Percentiles rank a stretch among this genome's conserved stretches.
Evolutionary conservation across 2,888 invertebrate genomes (phyloP).

Genomic region (Eilema sororculum): DNA sequence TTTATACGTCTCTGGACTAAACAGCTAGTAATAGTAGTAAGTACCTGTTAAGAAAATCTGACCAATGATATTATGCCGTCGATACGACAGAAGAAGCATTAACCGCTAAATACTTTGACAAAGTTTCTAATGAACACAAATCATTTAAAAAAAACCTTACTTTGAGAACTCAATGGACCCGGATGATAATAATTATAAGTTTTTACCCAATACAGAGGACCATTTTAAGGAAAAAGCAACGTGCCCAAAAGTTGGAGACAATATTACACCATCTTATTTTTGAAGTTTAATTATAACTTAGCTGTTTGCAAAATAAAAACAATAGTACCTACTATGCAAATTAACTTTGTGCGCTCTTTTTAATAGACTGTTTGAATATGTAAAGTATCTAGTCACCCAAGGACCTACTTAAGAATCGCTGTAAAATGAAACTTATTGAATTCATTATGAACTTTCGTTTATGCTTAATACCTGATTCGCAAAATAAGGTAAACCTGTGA

Average conservation of each 20-base stretch:
- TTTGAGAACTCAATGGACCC: neutral
- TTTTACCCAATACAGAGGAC: neutral
- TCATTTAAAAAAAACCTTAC: neutral
- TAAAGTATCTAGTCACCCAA: neutral
- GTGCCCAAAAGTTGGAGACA: neutral
- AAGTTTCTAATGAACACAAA: neutral
- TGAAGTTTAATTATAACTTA: conserved; percentile 1
- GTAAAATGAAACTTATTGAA: neutral
- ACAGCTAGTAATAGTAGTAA: neutral
- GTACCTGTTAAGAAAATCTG: no score
- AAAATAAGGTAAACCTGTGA: no score
- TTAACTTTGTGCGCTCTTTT: neutral
- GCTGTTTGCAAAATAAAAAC: neutral
- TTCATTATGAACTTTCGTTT: neutral
- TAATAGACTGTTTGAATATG: neutral
- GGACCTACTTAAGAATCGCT: neutral
- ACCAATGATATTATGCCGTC: no score
- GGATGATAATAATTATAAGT: neutral
- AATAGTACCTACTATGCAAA: neutral
- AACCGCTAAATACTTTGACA: no score
- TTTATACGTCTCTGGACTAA: no score
- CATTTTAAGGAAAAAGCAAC: conserved; percentile 1
- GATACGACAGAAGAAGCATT: no score
- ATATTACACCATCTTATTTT: neutral
- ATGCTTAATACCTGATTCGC: neutral